Base-by-base conservation (phyloP, 2,888 invertebrate genomes). In the Ditula angustiorana region DNA sequence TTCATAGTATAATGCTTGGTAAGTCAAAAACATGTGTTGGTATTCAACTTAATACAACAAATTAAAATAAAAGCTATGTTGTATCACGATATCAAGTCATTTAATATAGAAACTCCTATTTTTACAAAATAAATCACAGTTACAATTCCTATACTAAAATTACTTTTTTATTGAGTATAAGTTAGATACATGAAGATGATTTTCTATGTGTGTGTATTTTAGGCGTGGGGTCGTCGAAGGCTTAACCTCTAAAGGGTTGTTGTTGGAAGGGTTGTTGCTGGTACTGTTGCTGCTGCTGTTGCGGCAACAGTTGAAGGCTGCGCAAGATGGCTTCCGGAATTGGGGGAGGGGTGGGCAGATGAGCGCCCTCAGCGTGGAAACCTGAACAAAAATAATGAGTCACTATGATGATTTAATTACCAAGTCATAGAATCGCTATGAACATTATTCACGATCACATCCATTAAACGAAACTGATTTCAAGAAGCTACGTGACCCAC, bases 341-440 rank as follows among this genome's bases (percentile, higher is more conserved):
- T 26, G 95, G 94, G 19, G 94, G 95, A 67, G 95, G 93, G n/a
- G 94, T 94, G 50, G 95, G 95, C 59, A 95, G 79, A 69, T 95
- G 95, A 49, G 93, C 94, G 26, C 95, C 95, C 69, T 93, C 89
- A 30, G 95, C 87, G 58, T 90, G 94, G 93, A 95, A 95, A 81
- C 95, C 95, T 92, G 83, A 19, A 19, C 19, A 19, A 16, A 16
- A 41, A 10, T 10, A 41, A 2, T n/a, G n/a, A n/a, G n/a, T 7
- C 16, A 16, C 8, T 37, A 7, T 37, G 26, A 26, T 26, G 26
- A 5, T 26, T 26, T 26, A 26, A 26, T 30, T 11, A 30, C 2
- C 35, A 1, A 35, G n/a, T n/a, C n/a, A n/a, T n/a, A n/a, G n/a
- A n/a, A n/a, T n/a, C n/a, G n/a, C n/a, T n/a, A n/a, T n/a, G n/a